Evolutionary conservation across 2,113 vertebrate species (phyloP).

Genomic region (Platanista minor): DNA sequence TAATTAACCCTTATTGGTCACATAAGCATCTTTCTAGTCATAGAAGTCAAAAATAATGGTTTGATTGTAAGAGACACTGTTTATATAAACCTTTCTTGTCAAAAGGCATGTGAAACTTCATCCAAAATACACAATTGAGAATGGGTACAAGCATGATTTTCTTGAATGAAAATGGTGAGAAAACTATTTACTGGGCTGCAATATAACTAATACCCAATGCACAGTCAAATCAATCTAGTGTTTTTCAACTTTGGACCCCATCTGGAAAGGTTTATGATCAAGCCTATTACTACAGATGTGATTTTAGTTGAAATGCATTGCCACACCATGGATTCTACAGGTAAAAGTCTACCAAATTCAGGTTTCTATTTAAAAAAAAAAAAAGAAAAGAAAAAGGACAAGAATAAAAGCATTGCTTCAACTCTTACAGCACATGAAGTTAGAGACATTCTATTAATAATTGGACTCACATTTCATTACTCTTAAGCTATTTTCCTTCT

Average conservation of each 20-base stretch:
- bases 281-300: not conserved
- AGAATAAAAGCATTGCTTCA: not conserved
- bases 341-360: not conserved
- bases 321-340: not conserved
- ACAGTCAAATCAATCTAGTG: not conserved
- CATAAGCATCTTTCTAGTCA: not conserved
- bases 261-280: not conserved
- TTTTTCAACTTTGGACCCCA: not conserved
- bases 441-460: constrained; percentile 31
- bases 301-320: not conserved
- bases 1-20: not conserved
- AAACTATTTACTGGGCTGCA: not conserved
- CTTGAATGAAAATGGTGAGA: not conserved
- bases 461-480: constrained; percentile 18
- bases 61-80: not conserved
- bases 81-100: not conserved
- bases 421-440: not conserved
- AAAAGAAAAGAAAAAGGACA: too few species aligned
- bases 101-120: not conserved
- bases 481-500: constrained; percentile 30
- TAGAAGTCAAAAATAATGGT: not conserved
- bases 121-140: not conserved
- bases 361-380: not conserved
- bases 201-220: not conserved
- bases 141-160: not conserved